phyloP scores from a whole-genome alignment of 2,797 vertebrate species.

The Bufotes viridis region DNA sequence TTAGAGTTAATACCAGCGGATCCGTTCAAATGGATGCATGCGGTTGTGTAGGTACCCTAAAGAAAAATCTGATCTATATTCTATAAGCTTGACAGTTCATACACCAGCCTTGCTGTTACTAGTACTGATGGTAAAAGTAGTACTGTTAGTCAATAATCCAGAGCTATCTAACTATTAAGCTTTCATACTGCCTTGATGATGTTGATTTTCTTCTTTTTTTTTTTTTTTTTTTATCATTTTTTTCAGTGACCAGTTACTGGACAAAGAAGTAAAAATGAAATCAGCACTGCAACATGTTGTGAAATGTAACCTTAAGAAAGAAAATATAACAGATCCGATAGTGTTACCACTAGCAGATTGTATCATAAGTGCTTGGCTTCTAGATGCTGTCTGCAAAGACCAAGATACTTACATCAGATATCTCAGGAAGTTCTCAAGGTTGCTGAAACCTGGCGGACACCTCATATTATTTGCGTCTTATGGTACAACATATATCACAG shows the following conservation, averaged over 20 bases:
- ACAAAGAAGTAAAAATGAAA: neutral
- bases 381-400: neutral
- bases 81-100: too few relatives aligned
- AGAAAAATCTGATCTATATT: too few relatives aligned
- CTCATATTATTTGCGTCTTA: neutral
- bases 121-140: too few relatives aligned
- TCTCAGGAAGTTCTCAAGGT: neutral
- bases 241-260: neutral
- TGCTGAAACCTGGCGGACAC: neutral
- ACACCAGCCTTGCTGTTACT: too few relatives aligned
- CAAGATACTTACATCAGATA: neutral
- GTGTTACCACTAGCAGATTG: neutral
- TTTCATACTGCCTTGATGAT: too few relatives aligned
- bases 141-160: too few relatives aligned
- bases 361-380: neutral
- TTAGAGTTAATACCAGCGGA: too few relatives aligned
- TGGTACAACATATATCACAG: neutral
- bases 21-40: too few relatives aligned
- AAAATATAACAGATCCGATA: neutral
- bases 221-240: neutral
- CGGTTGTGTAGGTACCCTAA: too few relatives aligned
- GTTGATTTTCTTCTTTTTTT: neutral
- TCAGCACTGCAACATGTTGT: neutral
- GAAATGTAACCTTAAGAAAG: neutral
- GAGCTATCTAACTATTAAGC: too few relatives aligned